Base-by-base conservation (phyloP, 2,797 vertebrate species). In the Melanotaenia boesemani region DNA sequence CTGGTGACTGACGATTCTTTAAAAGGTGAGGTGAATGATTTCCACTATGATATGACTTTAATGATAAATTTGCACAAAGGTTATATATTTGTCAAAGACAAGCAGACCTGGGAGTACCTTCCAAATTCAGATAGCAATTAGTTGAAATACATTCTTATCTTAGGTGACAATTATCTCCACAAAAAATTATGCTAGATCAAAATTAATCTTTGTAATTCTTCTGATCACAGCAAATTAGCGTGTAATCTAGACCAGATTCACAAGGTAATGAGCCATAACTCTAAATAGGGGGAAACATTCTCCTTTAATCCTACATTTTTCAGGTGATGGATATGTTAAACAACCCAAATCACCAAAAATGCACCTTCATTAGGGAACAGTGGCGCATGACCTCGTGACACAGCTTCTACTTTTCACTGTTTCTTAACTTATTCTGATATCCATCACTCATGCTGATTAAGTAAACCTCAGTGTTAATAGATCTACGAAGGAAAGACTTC, bases 401-500 rank as follows among this genome's bases (percentile, higher is more conserved):
- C 70, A 28, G 63, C 67, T 70, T 77, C 60, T 64, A 68, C 74
- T 82, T 87, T 67, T 64, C 77, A 62, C 57, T 3, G 12, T 54
- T 5, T 28, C 32, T 71, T 71, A 74, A 81, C 78, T 16, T 37
- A 39, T 32, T 44, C 55, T 48, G 87, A 86, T 18, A 32, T 59
- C 74, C 60, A 72, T 90, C 85, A 65, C 69, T 93, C 89, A 84
- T 9, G 30, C 71, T 80, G 82, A 91, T 89, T 70, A 79, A 77
- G 77, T 68, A 76, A 79, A 76, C 41, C 30, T n/a, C 54, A 3
- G 41, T 28, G 79, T 67, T 85, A 88, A 90, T 72, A 81, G 82
- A 90, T 79, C 72, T 83, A 68, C 70, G 56, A 16, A 64, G 32
- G 55, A 85, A 73, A 34, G 57, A 36, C 74, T 67, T 74, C 56